phyloP scores from a whole-genome alignment of 2,888 invertebrate species.

The Mythimna impura region DNA sequence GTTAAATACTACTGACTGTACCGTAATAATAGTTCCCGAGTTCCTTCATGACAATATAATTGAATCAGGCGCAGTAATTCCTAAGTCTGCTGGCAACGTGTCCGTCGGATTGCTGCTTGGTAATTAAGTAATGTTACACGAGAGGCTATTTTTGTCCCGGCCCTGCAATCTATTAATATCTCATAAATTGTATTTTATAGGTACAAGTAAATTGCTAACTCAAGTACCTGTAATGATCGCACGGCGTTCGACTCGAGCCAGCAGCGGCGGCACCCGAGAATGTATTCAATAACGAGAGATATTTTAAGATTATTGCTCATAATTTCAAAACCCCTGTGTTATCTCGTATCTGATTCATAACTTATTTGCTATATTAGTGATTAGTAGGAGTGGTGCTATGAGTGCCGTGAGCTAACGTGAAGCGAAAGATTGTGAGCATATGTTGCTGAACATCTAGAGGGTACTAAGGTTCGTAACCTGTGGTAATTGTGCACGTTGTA shows the following conservation, averaged over 20 bases:
- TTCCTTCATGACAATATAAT: slow-evolving; percentile 81
- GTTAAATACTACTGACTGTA: slow-evolving; percentile 67
- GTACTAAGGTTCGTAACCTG: slow-evolving; percentile 26
- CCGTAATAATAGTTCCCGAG: slow-evolving; percentile 74
- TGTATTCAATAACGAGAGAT: slow-evolving; percentile 72
- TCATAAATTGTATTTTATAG: slow-evolving; percentile 78
- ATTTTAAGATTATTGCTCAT: slow-evolving; percentile 79
- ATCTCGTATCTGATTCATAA: slow-evolving; percentile 70
- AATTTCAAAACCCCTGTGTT: slow-evolving; percentile 70
- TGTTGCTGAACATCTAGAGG: slow-evolving; percentile 9
- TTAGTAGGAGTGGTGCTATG: slow-evolving; percentile 58
- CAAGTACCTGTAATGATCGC: slow-evolving; percentile 81
- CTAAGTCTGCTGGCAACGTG: slow-evolving; percentile 66
- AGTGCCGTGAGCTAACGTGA: slow-evolving; percentile 23
- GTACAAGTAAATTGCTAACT: slow-evolving; percentile 83
- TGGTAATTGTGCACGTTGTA: slow-evolving; percentile 27
- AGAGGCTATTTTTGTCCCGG: slow-evolving; percentile 78
- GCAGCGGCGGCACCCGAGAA: slow-evolving; percentile 61
- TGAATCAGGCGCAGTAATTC: slow-evolving; percentile 77
- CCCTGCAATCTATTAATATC: slow-evolving; percentile 82
- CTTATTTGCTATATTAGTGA: slow-evolving; percentile 66
- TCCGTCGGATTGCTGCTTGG: slow-evolving; percentile 58
- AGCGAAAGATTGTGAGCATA: slow-evolving; percentile 3
- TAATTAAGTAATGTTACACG: slow-evolving; percentile 79
- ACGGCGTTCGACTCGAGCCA: slow-evolving; percentile 63